Evolutionary conservation across 2,888 invertebrate genomes (phyloP).

Genomic region (Diloba caeruleocephala): DNA sequence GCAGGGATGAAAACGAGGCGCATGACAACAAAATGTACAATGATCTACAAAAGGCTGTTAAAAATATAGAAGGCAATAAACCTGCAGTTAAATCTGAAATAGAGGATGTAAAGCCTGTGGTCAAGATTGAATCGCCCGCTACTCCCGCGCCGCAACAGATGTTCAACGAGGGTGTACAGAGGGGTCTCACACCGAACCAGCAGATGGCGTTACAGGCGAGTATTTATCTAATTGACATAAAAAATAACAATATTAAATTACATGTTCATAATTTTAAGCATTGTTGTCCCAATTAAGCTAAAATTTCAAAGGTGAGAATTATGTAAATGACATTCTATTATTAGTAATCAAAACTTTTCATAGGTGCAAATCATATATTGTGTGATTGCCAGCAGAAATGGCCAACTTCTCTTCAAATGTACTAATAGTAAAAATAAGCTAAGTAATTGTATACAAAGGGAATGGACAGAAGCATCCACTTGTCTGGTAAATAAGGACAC

Average conservation of each 20-base stretch:
- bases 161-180: constrained; percentile 73
- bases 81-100: constrained; percentile 70
- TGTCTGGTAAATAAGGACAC: too few species aligned
- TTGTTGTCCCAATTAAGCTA: too few species aligned
- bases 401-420: too few species aligned
- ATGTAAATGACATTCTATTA: too few species aligned
- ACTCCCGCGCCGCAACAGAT: constrained; percentile 62
- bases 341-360: too few species aligned
- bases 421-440: too few species aligned
- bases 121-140: constrained; percentile 65
- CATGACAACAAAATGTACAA: constrained; percentile 77
- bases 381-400: too few species aligned
- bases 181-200: constrained; percentile 75
- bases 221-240: constrained; percentile 25
- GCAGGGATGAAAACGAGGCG: constrained; percentile 74
- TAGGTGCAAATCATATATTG: too few species aligned
- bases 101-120: constrained; percentile 72
- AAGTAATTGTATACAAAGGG: too few species aligned
- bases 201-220: constrained; percentile 79
- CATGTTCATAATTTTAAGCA: neutral
- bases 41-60: constrained; percentile 79
- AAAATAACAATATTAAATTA: neutral
- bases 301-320: too few species aligned
- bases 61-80: constrained; percentile 75
- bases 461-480: too few species aligned